These are phyloP conservation scores for Argyrosomus japonicus DNA, from an alignment of 2,113 vertebrate species.

Conservation along the genomic window DNA sequence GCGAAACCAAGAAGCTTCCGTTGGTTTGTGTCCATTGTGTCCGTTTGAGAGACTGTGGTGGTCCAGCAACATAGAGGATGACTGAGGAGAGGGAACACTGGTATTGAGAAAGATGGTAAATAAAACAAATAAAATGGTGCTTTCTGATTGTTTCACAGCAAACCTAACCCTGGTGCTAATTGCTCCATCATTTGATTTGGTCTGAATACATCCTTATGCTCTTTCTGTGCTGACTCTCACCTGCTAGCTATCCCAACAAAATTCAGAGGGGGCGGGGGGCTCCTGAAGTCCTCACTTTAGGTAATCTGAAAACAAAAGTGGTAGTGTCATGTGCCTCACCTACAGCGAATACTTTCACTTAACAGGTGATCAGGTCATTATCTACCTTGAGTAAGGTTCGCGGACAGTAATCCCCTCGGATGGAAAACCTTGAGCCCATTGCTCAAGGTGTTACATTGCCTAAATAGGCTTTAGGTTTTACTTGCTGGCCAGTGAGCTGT, in stretches of 20 bases:
- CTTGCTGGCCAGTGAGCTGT: constrained; percentile 55
- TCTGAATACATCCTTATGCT: too few species aligned
- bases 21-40: too few species aligned
- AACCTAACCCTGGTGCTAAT: too few species aligned
- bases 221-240: background rate
- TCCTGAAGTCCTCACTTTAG: background rate
- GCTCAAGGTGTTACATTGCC: constrained; percentile 52
- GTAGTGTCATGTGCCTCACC: constrained; percentile 54
- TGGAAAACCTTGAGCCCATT: constrained; percentile 44
- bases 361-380: constrained; percentile 62
- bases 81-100: too few species aligned
- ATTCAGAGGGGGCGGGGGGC: background rate
- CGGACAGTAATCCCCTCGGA: constrained; percentile 47
- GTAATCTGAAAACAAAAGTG: constrained; percentile 26
- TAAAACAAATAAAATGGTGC: too few species aligned
- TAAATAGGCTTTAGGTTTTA: constrained; percentile 62
- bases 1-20: too few species aligned
- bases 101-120: too few species aligned
- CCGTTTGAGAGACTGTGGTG: too few species aligned
- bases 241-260: constrained; percentile 8
- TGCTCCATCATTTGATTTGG: too few species aligned
- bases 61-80: too few species aligned
- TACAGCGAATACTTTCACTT: constrained; percentile 57
- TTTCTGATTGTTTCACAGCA: too few species aligned
- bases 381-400: constrained; percentile 22